phyloP scores from a whole-genome alignment of 2,888 invertebrate genomes.

The Heliothis peltigera region DNA sequence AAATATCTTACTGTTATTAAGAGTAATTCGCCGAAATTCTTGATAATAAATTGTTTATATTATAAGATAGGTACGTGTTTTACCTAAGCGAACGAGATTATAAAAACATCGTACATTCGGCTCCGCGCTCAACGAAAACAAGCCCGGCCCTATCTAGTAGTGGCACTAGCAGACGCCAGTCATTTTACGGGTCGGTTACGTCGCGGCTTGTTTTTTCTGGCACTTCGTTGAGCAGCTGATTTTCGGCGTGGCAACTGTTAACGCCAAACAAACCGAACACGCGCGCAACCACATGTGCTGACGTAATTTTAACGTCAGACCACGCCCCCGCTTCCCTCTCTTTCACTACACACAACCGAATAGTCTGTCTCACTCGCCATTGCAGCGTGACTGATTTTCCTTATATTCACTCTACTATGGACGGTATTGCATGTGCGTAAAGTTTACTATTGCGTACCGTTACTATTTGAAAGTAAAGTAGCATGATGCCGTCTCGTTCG shows the following conservation, averaged over 20 bases:
- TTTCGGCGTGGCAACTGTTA: slow-evolving; percentile 82
- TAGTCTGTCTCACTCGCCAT: slow-evolving; percentile 73
- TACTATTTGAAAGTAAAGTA: slow-evolving; percentile 58
- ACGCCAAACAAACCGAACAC: slow-evolving; percentile 79
- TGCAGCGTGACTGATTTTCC: slow-evolving; percentile 78
- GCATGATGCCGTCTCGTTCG: slow-evolving; percentile 68
- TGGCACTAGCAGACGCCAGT: slow-evolving; percentile 53
- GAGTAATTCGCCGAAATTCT: slow-evolving; percentile 24
- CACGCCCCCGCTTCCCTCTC: slow-evolving; percentile 78
- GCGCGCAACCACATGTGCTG: slow-evolving; percentile 82
- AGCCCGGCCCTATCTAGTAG: slow-evolving; percentile 42
- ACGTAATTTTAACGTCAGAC: slow-evolving; percentile 75
- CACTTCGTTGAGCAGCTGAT: slow-evolving; percentile 82
- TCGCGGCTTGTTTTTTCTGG: slow-evolving; percentile 72
- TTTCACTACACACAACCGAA: slow-evolving; percentile 65
- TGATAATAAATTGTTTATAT: slow-evolving; percentile 35
- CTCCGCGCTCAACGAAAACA: slow-evolving; percentile 44
- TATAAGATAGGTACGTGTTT: slow-evolving; percentile 27
- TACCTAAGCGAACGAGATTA: slow-evolving; percentile 21
- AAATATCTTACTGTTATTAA: slow-evolving; percentile 36
- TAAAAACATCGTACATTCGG: slow-evolving; percentile 29
- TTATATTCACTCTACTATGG: slow-evolving; percentile 59
- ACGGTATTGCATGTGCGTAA: slow-evolving; percentile 64
- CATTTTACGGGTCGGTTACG: slow-evolving; percentile 58
- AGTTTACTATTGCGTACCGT: slow-evolving; percentile 64